Evolutionary conservation across 2,888 invertebrate genomes (phyloP), one percentile per base, ranked within the genome.

Genomic region (Nomada hirtipes): DNA sequence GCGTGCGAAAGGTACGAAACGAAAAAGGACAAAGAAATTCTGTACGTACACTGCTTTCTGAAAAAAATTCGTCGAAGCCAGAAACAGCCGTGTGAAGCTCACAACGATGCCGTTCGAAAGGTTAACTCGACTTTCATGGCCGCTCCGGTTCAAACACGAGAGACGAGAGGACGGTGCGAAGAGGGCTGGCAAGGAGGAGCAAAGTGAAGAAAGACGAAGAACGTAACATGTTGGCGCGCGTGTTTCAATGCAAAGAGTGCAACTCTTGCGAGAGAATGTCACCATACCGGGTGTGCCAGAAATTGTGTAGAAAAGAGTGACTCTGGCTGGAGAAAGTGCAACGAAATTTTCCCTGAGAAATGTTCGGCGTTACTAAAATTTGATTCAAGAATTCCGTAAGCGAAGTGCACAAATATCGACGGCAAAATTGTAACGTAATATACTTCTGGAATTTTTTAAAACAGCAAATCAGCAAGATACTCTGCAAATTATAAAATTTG

Each of bases 41-140:
- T 15, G 47, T 52, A 15, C 63, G 53, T 63, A 53, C 9, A 29
- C 15, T 7, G 15, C 2, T 26, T 13, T n/a, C 26, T 15, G 29
- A 64, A 64, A 53, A 72, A 71, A 42, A 52, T 65, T 65, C 55
- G 55, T 57, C 55, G 64, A 73, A 64, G 44, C 53, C 52, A 52
- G 4, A 52, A 9, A 10, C 52, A n/a, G 53, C 26, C 53, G 42
- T 44, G 57, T 71, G 36, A 63, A 61, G 42, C 52, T 71, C 23
- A 52, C 15, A 72, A 74, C 44, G 50, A 52, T 0, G 26, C 65
- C n/a, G 44, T 29, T 65, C 50, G 42, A 11, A 20, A 60, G 61
- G 59, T 80, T 84, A 63, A 64, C 55, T 80, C 74, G 71, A 79
- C 67, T 69, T 69, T 64, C 55, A 52, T 53, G 36, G 42, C 59